A percentile compares a stretch with the other conserved stretches of the same genome.
phyloP scores from a whole-genome alignment of 2,113 vertebrate genomes.

The Campylomormyrus numenius region DNA sequence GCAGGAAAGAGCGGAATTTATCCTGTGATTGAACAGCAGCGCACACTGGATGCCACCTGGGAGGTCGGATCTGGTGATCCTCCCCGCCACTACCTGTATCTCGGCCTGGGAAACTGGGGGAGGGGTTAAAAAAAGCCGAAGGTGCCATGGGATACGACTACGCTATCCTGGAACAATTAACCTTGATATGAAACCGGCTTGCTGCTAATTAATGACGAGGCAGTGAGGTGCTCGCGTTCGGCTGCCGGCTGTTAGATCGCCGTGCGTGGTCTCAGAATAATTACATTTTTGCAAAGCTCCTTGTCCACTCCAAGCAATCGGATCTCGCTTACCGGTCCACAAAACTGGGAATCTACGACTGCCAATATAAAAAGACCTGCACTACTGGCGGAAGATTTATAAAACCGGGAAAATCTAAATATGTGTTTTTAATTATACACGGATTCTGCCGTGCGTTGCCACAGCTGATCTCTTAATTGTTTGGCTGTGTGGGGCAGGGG shows the following conservation, averaged over 20 bases:
- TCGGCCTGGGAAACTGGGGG: background rate
- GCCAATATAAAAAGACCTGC: background rate
- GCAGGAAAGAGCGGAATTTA: background rate
- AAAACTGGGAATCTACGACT: background rate
- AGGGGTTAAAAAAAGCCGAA: background rate
- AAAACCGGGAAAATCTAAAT: background rate
- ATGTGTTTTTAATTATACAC: background rate
- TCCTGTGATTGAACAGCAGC: background rate
- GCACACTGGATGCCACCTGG: background rate
- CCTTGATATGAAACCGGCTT: background rate
- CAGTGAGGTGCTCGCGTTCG: background rate
- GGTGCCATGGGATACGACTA: background rate
- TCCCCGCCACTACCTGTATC: background rate
- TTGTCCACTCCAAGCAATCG: background rate
- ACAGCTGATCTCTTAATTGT: background rate
- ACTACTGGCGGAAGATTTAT: background rate
- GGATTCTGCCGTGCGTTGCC: background rate
- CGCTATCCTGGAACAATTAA: conserved; percentile 8
- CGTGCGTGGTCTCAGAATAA: background rate
- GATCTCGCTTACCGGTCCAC: background rate
- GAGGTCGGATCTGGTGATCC: background rate
- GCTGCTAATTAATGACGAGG: background rate
- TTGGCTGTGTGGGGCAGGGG: background rate
- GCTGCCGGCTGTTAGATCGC: background rate
- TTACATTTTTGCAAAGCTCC: background rate